phyloP scores from a whole-genome alignment of 2,113 vertebrate genomes.

The Rhinolophus ferrumequinum region DNA sequence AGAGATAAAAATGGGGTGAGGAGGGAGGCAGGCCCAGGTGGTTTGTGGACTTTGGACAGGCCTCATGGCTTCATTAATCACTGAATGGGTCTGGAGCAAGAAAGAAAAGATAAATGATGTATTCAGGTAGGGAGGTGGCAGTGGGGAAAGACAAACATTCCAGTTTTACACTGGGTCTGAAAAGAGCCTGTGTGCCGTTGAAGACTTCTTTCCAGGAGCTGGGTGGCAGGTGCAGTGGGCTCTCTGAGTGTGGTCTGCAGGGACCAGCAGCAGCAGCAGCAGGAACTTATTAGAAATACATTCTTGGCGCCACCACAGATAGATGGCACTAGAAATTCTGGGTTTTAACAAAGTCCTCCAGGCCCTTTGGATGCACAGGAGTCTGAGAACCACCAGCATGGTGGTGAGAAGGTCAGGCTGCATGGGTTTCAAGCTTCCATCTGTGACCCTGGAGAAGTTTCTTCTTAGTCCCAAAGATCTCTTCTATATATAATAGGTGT shows the following conservation, averaged over 20 bases:
- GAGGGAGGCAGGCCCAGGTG: background rate
- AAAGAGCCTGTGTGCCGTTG: background rate
- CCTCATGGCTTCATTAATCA: background rate
- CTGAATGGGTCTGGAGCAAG: background rate
- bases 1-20: background rate
- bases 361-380: background rate
- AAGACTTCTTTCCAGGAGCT: background rate
- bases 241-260: background rate
- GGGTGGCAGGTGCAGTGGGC: background rate
- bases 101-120: background rate
- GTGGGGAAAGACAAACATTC: fast-evolving
- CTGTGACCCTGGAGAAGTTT: background rate
- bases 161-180: background rate
- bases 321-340: background rate
- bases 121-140: background rate
- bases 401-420: background rate
- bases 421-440: background rate
- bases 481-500: fast-evolving
- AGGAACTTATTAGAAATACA: background rate
- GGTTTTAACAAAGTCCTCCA: background rate
- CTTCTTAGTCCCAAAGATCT: background rate
- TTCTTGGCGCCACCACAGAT: background rate
- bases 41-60: background rate
- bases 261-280: background rate
- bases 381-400: background rate